These are phyloP conservation scores for Xiphorhynchus elegans DNA, from an alignment of 2,113 vertebrate genomes.

Conservation along the genomic window DNA sequence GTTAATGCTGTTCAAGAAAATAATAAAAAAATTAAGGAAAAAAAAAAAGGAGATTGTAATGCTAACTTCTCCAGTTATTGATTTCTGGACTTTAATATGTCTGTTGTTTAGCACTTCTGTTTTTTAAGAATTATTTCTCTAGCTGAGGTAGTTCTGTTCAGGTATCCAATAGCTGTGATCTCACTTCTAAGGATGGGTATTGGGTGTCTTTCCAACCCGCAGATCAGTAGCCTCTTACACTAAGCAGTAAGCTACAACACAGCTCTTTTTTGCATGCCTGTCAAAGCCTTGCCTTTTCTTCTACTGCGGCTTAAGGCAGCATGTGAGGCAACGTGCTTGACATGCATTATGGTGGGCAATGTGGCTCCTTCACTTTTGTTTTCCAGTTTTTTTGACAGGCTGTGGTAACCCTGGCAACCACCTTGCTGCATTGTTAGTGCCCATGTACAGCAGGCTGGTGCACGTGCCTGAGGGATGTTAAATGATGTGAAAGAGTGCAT, in stretches of 20 bases:
- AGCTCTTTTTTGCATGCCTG: neutral
- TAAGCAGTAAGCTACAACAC: rapidly evolving
- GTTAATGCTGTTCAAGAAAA: neutral
- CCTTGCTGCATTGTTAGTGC: neutral
- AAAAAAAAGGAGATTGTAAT: neutral
- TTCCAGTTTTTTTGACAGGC: neutral
- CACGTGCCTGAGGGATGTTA: neutral
- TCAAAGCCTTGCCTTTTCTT: neutral
- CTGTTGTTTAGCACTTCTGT: neutral
- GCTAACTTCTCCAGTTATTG: neutral
- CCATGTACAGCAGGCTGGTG: neutral
- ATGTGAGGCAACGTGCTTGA: neutral
- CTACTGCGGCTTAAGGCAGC: rapidly evolving
- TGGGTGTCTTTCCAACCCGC: neutral
- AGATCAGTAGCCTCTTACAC: neutral
- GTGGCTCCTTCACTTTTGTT: neutral
- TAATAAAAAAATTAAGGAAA: too few species aligned
- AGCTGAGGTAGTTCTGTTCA: neutral
- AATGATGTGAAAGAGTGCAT: neutral
- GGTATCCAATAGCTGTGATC: neutral
- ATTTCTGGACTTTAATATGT: neutral
- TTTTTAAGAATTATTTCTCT: neutral
- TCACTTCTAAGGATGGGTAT: neutral
- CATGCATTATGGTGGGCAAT: neutral
- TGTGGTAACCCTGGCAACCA: slow-evolving; percentile 40